Percentiles rank a stretch among this genome's conserved stretches.
phyloP scores from a whole-genome alignment of 30 jellyfish, hydroid and myxozoan genomes.

The Aurelia coerulea region DNA sequence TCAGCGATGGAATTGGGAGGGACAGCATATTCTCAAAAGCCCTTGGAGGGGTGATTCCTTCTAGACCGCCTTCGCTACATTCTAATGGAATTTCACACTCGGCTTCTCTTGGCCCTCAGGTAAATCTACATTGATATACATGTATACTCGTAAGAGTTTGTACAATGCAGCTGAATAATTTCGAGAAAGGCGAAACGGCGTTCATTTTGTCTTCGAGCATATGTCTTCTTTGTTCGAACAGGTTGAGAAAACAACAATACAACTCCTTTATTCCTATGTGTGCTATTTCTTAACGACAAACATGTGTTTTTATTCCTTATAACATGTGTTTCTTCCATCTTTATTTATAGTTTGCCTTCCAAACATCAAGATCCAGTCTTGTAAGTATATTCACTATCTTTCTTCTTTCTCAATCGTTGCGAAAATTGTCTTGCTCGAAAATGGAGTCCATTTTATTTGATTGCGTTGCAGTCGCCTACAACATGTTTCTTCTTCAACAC shows the following conservation, averaged over 20 bases:
- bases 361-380: slow-evolving; percentile 64
- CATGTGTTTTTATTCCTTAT: slow-evolving; percentile 51
- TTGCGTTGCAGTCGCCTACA: too few species aligned
- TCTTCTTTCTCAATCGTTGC: neutral
- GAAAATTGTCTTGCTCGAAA: neutral
- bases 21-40: slow-evolving; percentile 76
- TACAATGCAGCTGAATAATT: slow-evolving; percentile 67
- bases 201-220: slow-evolving; percentile 70
- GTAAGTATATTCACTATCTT: slow-evolving; percentile 22
- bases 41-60: slow-evolving; percentile 78
- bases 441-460: too few species aligned
- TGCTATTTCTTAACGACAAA: slow-evolving; percentile 39
- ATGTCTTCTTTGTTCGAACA: slow-evolving; percentile 70
- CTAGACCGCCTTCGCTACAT: slow-evolving; percentile 84
- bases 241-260: slow-evolving; percentile 74
- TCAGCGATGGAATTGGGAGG: slow-evolving; percentile 86
- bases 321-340: slow-evolving; percentile 50
- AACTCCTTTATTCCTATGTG: slow-evolving; percentile 54
- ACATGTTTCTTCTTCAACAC: too few species aligned
- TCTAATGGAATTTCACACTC: slow-evolving; percentile 84
- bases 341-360: slow-evolving; percentile 57
- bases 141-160: slow-evolving; percentile 16
- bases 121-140: slow-evolving; percentile 1
- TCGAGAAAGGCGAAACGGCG: slow-evolving; percentile 44
- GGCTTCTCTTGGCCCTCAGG: slow-evolving; percentile 86